Evolutionary conservation across 2,888 invertebrate species (phyloP).

Genomic region (Macrophya alboannulata): DNA sequence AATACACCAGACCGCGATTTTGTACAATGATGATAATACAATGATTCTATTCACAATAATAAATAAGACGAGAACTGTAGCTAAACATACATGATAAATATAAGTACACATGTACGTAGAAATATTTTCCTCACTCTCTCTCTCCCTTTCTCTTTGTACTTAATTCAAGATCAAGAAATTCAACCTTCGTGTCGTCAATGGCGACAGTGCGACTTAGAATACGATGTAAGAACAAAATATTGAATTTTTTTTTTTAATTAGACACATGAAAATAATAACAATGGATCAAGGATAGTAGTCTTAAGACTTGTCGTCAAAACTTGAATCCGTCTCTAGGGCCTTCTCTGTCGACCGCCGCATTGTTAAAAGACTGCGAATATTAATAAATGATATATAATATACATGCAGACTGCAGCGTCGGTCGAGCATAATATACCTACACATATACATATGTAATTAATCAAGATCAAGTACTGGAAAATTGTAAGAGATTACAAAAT

Average conservation of each 20-base stretch:
- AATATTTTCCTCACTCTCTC: conserved; percentile 16
- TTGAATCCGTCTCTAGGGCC: conserved; percentile 18
- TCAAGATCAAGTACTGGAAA: conserved; percentile 27
- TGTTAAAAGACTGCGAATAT: conserved; percentile 47
- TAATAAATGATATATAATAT: conserved; percentile 42
- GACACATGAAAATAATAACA: conserved; percentile 16
- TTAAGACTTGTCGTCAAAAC: neutral
- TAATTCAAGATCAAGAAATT: conserved; percentile 25
- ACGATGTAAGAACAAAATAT: conserved; percentile 66
- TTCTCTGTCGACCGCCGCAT: conserved; percentile 27
- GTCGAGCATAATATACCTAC: conserved; percentile 31
- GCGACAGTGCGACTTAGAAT: conserved; percentile 60
- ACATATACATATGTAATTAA: neutral
- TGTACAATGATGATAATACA: neutral
- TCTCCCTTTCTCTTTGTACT: conserved; percentile 1
- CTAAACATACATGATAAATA: neutral
- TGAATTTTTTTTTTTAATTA: conserved; percentile 54
- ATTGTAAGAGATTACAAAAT: neutral
- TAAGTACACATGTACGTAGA: conserved; percentile 3
- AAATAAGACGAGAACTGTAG: neutral
- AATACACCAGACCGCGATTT: neutral
- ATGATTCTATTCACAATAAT: neutral
- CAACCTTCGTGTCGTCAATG: conserved; percentile 41
- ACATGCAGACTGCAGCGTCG: neutral
- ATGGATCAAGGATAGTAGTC: conserved; percentile 1